Evolutionary conservation across 2,113 vertebrate genomes (phyloP), one percentile per base, ranked within the genome.

Genomic region (Neoarius graeffei): DNA sequence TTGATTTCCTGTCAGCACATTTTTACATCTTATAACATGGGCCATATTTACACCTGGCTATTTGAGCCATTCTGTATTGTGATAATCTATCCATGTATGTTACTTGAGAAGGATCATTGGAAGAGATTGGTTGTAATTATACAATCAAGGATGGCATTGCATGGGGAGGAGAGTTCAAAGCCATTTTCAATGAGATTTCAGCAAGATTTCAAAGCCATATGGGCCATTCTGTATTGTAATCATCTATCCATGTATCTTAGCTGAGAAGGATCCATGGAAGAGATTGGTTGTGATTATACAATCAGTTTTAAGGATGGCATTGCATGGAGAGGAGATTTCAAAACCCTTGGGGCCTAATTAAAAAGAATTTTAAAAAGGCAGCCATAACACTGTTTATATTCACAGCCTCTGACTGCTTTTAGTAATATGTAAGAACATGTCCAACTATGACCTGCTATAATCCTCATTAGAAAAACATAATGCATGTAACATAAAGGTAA

Each of bases 11-110:
- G 89, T 90, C 89, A 30, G 87, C 85, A 84, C 73, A 25, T 86
- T 90, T 90, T 90, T 88, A 90, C 85, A 85, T 90, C 80, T 88
- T 71, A 84, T 80, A 90, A 90, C 71, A 88, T 57, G 9, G 81
- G 76, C 81, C 80, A 71, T 30, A 66, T 86, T 86, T 66, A 48
- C 84, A 86, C 87, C 87, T 88, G 71, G 69, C 62, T 48, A 35
- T 56, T 30, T 73, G 59, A 83, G 57, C 8, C 66, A 23, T 50
- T 27, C n/a, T 84, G 23, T 73, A 86, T 62, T 77, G 66, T 67
- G 62, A 83, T 77, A 19, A 80, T 83, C 52, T 81, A 59, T 42
- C 86, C 17, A 8, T 56, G 25, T 82, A 64, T 85, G 35, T 74
- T 85, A 59, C 60, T 17, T 4, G 9, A 10, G 54, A n/a, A 42